Percentiles rank a stretch among this genome's conserved stretches.
phyloP scores from a whole-genome alignment of 2,888 invertebrate species.

The Pteria penguin region DNA sequence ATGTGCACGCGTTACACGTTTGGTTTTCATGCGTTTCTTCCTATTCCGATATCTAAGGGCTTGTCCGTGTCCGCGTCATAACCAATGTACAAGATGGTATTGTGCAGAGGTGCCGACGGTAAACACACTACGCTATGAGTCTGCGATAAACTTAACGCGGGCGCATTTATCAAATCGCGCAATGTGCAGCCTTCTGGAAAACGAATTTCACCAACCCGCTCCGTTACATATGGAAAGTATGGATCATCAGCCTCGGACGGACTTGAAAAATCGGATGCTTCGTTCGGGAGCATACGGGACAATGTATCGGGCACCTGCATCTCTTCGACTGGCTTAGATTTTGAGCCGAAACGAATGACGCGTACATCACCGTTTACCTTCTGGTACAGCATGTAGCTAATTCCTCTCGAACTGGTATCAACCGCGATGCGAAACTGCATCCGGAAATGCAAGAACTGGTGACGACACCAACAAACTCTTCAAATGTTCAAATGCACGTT shows the following conservation, averaged over 20 bases:
- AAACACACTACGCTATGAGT: too few relatives aligned
- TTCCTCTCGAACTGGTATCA: slow-evolving; percentile 3
- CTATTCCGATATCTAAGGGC: too few relatives aligned
- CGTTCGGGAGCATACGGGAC: neutral
- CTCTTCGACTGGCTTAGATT: slow-evolving; percentile 28
- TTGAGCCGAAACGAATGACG: slow-evolving; percentile 32
- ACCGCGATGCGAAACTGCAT: slow-evolving; percentile 7
- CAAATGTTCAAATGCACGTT: neutral
- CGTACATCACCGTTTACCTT: neutral
- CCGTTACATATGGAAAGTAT: slow-evolving; percentile 14
- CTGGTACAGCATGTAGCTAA: neutral
- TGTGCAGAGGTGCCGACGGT: neutral
- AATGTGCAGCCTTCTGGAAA: neutral
- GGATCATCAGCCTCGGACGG: neutral
- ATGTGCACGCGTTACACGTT: too few relatives aligned
- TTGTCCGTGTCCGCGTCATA: too few relatives aligned
- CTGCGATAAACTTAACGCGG: too few relatives aligned
- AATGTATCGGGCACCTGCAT: slow-evolving; percentile 27
- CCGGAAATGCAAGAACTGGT: neutral
- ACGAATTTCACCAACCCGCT: neutral
- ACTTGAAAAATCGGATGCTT: neutral
- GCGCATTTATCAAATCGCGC: neutral
- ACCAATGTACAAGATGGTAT: neutral
- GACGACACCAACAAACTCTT: neutral
- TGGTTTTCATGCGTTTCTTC: too few relatives aligned